Evolutionary conservation across 2,797 vertebrate species (phyloP), one percentile per base, ranked within the genome.

Genomic region (Heliangelus exortis): DNA sequence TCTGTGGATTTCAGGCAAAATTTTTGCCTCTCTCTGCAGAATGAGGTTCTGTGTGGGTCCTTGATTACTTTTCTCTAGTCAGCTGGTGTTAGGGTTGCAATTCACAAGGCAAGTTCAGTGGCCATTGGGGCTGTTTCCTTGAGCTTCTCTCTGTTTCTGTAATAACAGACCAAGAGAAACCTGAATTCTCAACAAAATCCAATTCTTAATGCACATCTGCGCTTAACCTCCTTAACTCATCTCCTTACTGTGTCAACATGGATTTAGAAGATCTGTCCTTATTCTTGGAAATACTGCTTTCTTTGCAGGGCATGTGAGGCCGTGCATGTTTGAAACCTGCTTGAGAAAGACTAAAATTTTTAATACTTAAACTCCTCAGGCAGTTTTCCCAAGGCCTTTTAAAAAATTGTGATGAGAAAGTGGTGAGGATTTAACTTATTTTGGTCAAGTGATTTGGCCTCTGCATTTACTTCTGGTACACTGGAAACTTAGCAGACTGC

Each of bases 51-150:
- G 2, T 45, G 15, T 88, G 61, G 61, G 16, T 85, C 39, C 39
- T 66, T 71, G 41, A 54, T 33, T 16, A 7, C 45, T 15, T 83
- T 80, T 36, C 33, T 68, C 33, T 61, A 15, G 34, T 45, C 20
- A n/a, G 12, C 10, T 51, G 18, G 13, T 33, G 4, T 63, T 67
- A n/a, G 28, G 19, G n/a, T 51, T 43, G 28, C 34, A 34, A 20
- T 58, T 80, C 48, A 22, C 16, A 39, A 28, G 19, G 41, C 58
- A 61, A 47, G 34, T 39, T 85, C 29, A 34, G n/a, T 76, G 43
- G 18, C 65, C 3, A 0, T 54, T 10, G 6, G 2, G 2, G 1
- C 29, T 55, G 23, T 47, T 2, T 4, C 21, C 29, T 58, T 57
- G 47, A 58, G 28, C 14, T 76, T 76, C 33, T 36, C 21, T n/a